Base-by-base conservation (phyloP, 2,888 invertebrate species). In the Epirrhoe alternata region DNA sequence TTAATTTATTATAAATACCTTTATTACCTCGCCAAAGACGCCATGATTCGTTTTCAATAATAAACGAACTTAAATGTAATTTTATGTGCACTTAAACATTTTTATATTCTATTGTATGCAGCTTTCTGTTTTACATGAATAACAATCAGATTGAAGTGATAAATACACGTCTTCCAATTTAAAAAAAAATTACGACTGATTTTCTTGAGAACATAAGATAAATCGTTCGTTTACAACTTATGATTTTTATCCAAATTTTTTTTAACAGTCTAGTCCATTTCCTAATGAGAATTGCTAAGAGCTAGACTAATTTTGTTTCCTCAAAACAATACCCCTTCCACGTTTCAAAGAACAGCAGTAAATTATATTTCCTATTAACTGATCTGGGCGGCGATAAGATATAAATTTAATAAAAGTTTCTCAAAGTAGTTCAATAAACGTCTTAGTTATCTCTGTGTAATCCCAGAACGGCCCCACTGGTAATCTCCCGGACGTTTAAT, bases 401-500 rank as follows among this genome's bases (percentile, higher is more conserved):
- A 80, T 79, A 78, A 82, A 80, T 78, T 78, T 78, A 81, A 84
- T 82, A 82, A 82, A 85, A 85, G 80, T 81, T 82, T 77, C 77
- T 76, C 77, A 77, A 80, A 82, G 77, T 81, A 81, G 82, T 86
- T 82, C 79, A 83, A 85, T 87, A 86, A 83, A 83, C 77, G 81
- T 83, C 82, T 82, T 77, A 77, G 84, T 85, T 86, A 86, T 86
- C 83, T 84, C 77, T 74, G 78, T 84, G 84, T 85, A 84, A 86
- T 84, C 82, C 84, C 78, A 79, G 74, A 81, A 85, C 83, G 83
- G 82, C 79, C 82, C 77, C 76, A 76, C 81, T 78, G 75, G 84
- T 87, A 86, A 88, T 87, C 86, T 82, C 76, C 75, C 77, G 82
- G 86, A 88, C 86, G 83, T 87, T 88, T 87, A 86, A 88, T 89